These are phyloP conservation scores for Chrysaora quinquecirrha DNA, from an alignment of 30 jellyfish, hydroid and myxozoan species.

Conservation along the genomic window DNA sequence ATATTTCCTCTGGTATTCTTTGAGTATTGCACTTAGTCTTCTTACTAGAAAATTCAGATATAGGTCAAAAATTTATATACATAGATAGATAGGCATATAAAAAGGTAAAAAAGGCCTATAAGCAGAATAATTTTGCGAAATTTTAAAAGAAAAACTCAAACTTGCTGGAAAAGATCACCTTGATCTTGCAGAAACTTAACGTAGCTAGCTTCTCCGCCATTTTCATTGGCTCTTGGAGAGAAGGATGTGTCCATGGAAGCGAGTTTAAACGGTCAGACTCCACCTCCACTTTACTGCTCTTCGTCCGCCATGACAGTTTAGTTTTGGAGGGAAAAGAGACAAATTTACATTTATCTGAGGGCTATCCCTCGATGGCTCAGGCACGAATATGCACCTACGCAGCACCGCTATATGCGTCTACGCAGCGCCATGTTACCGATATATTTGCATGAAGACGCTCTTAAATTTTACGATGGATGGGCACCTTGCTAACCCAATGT, in stretches of 20 bases:
- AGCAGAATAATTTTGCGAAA: background rate
- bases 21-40: constrained; percentile 75
- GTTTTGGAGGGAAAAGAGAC: background rate
- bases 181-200: constrained; percentile 25
- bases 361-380: no score
- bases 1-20: constrained; percentile 83
- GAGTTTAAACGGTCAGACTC: background rate
- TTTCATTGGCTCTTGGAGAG: background rate
- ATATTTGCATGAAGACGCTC: no score
- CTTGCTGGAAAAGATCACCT: constrained; percentile 2
- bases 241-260: background rate
- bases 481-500: no score
- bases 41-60: constrained; percentile 39
- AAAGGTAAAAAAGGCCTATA: background rate
- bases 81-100: no score
- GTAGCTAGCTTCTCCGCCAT: constrained; percentile 5
- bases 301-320: background rate
- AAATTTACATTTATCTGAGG: no score
- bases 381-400: no score
- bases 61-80: background rate
- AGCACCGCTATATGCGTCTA: no score
- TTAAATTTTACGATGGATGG: no score
- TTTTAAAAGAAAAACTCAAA: no score
- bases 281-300: background rate
- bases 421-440: no score